Evolutionary conservation across 2,888 invertebrate genomes (phyloP).

Genomic region (Pristionchus exspectatus): DNA sequence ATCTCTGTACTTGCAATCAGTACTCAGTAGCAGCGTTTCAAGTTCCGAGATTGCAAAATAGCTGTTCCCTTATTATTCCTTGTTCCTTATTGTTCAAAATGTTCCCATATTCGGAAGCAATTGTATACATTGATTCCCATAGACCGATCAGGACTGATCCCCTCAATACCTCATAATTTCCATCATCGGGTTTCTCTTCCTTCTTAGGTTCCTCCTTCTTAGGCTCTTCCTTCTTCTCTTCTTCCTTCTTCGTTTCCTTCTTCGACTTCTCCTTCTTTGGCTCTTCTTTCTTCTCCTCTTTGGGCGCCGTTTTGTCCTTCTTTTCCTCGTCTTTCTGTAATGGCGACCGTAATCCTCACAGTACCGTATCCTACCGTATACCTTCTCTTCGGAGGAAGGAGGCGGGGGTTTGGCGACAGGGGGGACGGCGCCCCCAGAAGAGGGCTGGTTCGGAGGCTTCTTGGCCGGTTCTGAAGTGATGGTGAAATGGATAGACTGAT

Average conservation of each 20-base stretch:
- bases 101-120: no score
- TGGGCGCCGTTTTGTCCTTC: not conserved
- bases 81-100: no score
- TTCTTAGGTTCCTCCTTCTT: conserved; percentile 43
- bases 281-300: conserved; percentile 32
- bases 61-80: no score
- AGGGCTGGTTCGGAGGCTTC: not conserved
- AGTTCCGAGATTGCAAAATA: no score
- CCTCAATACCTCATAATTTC: conserved; percentile 27
- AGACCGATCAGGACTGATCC: no score
- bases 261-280: conserved; percentile 25
- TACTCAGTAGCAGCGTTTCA: no score
- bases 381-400: conserved; percentile 28
- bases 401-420: not conserved
- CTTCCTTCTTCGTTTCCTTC: not conserved
- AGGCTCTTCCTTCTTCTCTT: not conserved
- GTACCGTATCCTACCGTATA: not conserved
- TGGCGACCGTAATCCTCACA: not conserved
- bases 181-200: conserved; percentile 51
- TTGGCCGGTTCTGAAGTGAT: not conserved
- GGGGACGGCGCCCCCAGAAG: not conserved
- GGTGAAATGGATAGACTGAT: not conserved
- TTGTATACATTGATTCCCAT: not conserved
- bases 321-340: conserved; percentile 3
- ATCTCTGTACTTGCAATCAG: no score